Base-by-base conservation (phyloP, 2,797 vertebrate species). In the Syngnathus rostellatus region DNA sequence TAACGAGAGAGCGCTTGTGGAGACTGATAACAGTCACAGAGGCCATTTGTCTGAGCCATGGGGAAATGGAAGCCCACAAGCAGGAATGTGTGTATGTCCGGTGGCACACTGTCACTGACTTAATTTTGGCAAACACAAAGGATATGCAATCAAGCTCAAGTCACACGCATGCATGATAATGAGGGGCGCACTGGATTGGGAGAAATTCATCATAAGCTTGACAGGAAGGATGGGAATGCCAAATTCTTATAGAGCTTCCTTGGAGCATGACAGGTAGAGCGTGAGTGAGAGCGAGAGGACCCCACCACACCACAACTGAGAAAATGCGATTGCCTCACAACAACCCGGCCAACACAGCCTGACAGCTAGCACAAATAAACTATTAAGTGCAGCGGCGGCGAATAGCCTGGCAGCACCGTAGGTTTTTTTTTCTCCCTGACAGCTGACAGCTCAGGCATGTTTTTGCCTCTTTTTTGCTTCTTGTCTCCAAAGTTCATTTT, bases 331-430 rank as follows among this genome's bases (percentile, higher is more conserved):
- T 61, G 77, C 75, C 74, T 81, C 75, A 75, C 79, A 78, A 79
- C 72, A 77, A 81, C 75, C 76, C 69, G 66, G 72, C 75, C 77
- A 70, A 83, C 75, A 68, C 74, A 73, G 80, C 63, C 75, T 79
- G 85, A 85, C 79, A 82, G 83, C 79, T 40, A 67, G 77, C 74
- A 80, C 80, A 85, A 85, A 89, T 85, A 87, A 83, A 77, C 84
- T 87, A 89, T 89, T 89, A 88, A 77, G 73, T 81, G 72, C 67
- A 5, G 62, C 72, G 82, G 73, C 67, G 66, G 81, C 66, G 65
- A 70, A 63, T 21, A 63, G 77, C 65, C 66, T 51, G 72, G 82
- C 83, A 74, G 77, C 58, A 6, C 67, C 55, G 77, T 72, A 75
- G 79, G 64, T 64, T 81, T 72, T 43, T 72, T 43, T 31, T 54